Evolutionary conservation across 2,113 vertebrate species (phyloP), one percentile per base, ranked within the genome.

Genomic region (Vidua macroura): DNA sequence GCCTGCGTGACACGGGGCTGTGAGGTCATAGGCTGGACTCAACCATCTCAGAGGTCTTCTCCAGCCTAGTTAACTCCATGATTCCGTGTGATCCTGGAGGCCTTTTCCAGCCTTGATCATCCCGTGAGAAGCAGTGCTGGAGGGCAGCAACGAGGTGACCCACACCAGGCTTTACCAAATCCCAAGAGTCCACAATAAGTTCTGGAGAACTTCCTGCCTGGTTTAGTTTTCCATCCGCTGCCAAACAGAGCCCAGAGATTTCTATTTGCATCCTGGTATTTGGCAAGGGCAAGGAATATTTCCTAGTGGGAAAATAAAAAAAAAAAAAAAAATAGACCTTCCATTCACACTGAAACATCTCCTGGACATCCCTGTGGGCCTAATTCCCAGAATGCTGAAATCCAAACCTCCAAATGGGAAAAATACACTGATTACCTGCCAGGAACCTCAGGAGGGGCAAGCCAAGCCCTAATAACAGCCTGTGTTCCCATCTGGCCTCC

Each of bases 401-500:
- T 82, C 52, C 73, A 88, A 84, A 89, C 27, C 55, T 64, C 83
- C 88, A 94, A 92, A 84, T 60, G 73, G 94, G 88, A 82, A 95
- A 96, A 96, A 89, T 6, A 72, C 14, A 68, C 59, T 79, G 64
- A 93, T 91, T 93, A 96, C 83, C 95, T 91, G 88, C 94, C 96
- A 97, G 97, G 55, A 96, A 96, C 95, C 95, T 96, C 95, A 92
- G 89, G 66, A 92, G 86, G 44, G 60, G 20, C 90, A 93, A 95
- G 92, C 84, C 93, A 96, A 92, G 76, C 80, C 86, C 80, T 78
- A 91, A 84, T 43, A 66, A 55, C 81, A 86, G 92, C 41, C 93
- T 86, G 80, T 28, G n/a, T n/a, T 88, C 95, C 96, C 97, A 97
- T 97, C 96, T 98, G 98, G 97, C 96, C 93, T 78, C 96, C 97